phyloP scores from a whole-genome alignment of 2,888 invertebrate genomes.

The Eupithecia abbreviata region DNA sequence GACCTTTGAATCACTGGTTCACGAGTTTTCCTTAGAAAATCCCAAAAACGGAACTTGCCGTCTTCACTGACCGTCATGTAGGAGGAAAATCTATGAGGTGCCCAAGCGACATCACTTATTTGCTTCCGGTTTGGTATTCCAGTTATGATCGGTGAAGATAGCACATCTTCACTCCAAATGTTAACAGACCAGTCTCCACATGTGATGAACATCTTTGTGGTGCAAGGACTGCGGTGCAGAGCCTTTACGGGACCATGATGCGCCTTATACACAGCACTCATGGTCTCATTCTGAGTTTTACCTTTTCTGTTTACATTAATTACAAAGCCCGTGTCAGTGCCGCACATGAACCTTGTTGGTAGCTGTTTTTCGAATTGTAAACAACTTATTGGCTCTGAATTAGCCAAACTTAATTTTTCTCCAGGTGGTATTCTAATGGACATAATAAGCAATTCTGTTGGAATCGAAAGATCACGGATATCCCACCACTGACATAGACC shows the following conservation, averaged over 20 bases:
- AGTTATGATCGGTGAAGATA: constrained; percentile 59
- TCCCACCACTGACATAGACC: constrained; percentile 88
- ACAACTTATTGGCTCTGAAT: constrained; percentile 84
- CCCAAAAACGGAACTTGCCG: constrained; percentile 91
- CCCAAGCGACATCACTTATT: constrained; percentile 62
- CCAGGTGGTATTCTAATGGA: constrained; percentile 79
- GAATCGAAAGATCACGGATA: constrained; percentile 82
- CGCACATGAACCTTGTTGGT: constrained; percentile 81
- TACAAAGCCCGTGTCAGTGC: constrained; percentile 65
- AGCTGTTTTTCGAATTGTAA: constrained; percentile 87
- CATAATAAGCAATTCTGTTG: constrained; percentile 83
- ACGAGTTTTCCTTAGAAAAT: constrained; percentile 88
- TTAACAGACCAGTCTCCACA: constrained; percentile 86
- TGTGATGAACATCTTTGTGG: constrained; percentile 86
- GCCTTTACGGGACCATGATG: constrained; percentile 84
- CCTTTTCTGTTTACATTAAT: constrained; percentile 88
- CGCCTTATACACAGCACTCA: constrained; percentile 83
- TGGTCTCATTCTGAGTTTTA: constrained; percentile 84
- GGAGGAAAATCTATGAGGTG: constrained; percentile 67
- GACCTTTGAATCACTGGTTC: constrained; percentile 86
- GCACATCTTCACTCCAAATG: constrained; percentile 88
- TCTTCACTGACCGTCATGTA: constrained; percentile 71
- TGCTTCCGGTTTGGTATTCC: constrained; percentile 54
- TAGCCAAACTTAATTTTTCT: constrained; percentile 71
- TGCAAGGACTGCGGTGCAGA: constrained; percentile 85